Evolutionary conservation across 2,888 invertebrate genomes (phyloP), one percentile per base, ranked within the genome.

Genomic region (Aphidoletes aphidimyza): DNA sequence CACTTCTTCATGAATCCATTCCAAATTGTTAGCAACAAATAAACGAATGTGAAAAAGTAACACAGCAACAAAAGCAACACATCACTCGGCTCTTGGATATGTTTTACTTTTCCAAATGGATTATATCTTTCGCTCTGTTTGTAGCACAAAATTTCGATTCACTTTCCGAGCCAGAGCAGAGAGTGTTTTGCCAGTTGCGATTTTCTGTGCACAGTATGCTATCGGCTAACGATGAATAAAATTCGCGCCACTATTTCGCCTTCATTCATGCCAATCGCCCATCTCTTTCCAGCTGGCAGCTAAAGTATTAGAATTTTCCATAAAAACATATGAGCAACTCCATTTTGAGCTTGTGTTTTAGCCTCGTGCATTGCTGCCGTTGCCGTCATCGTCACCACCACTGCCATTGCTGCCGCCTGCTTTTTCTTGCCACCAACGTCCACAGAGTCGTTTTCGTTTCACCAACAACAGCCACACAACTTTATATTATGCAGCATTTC

Each of bases 1-100:
- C 69, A 69, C 69, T 69, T 69, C 69, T 69, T 69, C 69, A 69
- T 69, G 69, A 69, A 69, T 69, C 69, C 69, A 69, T 69, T 69
- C 22, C 69, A 14, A 69, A 69, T 69, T 30, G 69, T 69, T 69
- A 69, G 69, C 69, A 69, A 30, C 69, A 69, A 69, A 69, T 69
- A 69, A 54, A 22, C 26, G 54, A 54, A 54, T 19, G 14, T 30
- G 69, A 69, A 30, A 9, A 14, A 69, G 9, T 2, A 2, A 0
- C 14, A 69, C 1, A 30, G 22, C 54, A 54, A 39, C 39, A 39
- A 39, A 5, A 54, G 47, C 47, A 47, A 2, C 14, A 69, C 69
- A 69, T 69, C 69, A 69, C 30, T 69, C 30, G 69, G 30, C 2
- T 22, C 26, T 30, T 30, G 30, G 26, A 30, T 69, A n/a, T 69